phyloP scores from a whole-genome alignment of 2,113 vertebrate species.

The Barbus barbus region DNA sequence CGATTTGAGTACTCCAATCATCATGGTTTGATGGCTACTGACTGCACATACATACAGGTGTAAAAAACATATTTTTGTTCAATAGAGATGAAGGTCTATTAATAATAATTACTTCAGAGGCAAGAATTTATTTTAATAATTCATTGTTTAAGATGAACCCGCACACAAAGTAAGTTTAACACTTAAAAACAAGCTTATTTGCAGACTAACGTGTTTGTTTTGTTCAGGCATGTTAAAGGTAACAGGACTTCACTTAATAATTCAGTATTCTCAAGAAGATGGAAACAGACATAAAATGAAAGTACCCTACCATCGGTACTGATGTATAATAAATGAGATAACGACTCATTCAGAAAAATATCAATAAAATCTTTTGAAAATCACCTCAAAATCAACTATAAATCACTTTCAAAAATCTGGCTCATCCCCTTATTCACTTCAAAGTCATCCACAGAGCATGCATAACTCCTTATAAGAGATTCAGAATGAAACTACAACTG shows the following conservation, averaged over 20 bases:
- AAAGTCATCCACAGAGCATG: too few relatives aligned
- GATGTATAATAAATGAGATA: neutral
- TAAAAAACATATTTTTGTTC: neutral
- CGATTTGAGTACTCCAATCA: conserved; percentile 16
- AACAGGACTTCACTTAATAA: neutral
- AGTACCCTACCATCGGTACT: too few relatives aligned
- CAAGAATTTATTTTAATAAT: neutral
- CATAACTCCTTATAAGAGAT: too few relatives aligned
- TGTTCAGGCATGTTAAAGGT: neutral
- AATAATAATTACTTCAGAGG: too few relatives aligned
- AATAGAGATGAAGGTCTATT: neutral
- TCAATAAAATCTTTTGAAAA: neutral
- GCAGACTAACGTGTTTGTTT: neutral
- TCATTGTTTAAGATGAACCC: neutral
- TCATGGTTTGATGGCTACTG: conserved; percentile 8
- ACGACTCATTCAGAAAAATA: neutral
- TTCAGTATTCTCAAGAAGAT: neutral
- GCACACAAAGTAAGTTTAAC: neutral
- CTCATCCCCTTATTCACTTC: too few relatives aligned
- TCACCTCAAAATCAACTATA: neutral
- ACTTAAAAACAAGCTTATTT: neutral
- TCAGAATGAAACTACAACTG: too few relatives aligned
- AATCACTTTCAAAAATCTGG: too few relatives aligned
- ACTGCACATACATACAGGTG: neutral
- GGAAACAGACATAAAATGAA: neutral